Conservation (phyloP, 2,797 vertebrate genomes). For the Sebastes itinus region DNA sequence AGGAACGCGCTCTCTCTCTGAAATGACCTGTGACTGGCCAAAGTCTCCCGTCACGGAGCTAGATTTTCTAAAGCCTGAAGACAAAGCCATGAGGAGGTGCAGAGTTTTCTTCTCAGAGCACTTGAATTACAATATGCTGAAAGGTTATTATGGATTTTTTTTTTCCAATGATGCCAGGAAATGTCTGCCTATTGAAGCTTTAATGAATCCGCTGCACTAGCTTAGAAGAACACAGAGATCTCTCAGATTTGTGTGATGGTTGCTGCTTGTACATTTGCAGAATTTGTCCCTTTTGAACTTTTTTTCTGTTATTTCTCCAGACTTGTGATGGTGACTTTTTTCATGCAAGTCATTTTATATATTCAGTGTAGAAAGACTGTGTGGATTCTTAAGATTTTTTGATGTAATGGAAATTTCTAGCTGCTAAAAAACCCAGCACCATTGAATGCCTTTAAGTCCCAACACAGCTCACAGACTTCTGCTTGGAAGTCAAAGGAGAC, state of each 20-base stretch:
- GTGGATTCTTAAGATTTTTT: background rate
- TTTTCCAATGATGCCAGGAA: no score
- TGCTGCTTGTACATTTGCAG: background rate
- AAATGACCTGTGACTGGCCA: no score
- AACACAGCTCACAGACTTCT: background rate
- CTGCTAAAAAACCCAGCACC: background rate
- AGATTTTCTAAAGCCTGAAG: no score
- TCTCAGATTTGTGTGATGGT: background rate
- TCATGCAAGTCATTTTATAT: background rate
- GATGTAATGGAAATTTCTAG: background rate
- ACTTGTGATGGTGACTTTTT: background rate
- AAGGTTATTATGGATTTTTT: no score
- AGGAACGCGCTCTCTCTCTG: no score
- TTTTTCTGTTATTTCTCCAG: background rate
- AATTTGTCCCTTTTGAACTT: background rate
- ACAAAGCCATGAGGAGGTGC: no score
- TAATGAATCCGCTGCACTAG: constrained; percentile 7
- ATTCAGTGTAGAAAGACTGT: background rate
- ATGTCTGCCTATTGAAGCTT: background rate
- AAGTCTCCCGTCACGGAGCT: rapidly evolving
- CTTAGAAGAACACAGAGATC: background rate
- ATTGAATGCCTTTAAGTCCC: background rate
- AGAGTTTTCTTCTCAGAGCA: no score
- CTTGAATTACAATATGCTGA: no score
- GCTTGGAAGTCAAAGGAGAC: background rate